Evolutionary conservation across 2,113 vertebrate genomes (phyloP).

Genomic region (Psittacara wagleri): DNA sequence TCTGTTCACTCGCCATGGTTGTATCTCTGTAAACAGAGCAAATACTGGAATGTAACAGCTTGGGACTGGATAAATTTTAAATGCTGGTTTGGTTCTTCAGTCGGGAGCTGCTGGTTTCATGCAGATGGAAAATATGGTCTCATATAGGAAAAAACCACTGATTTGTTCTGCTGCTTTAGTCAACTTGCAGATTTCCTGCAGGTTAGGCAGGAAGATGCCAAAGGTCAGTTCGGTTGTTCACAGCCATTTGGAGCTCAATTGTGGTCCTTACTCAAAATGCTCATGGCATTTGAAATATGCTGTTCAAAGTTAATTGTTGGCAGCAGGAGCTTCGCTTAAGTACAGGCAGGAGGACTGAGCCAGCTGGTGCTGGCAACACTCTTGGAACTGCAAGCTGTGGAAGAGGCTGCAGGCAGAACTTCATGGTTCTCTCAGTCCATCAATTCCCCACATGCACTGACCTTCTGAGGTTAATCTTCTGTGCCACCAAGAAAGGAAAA

Average conservation of each 20-base stretch:
- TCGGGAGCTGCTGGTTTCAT: not conserved
- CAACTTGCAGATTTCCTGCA: not conserved
- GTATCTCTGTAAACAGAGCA: not conserved
- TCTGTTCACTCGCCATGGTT: not conserved
- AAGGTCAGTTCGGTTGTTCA: not conserved
- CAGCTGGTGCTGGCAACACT: not conserved
- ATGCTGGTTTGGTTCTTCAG: not conserved
- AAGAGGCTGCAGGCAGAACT: not conserved
- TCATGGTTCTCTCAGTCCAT: not conserved
- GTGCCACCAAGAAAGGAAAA: not conserved
- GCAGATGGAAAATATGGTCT: not conserved
- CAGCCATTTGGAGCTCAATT: not conserved
- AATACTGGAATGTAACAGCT: not conserved
- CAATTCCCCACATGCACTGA: not conserved
- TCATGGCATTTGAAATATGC: not conserved
- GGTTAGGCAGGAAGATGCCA: not conserved
- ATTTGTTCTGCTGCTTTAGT: not conserved
- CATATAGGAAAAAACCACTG: rapidly evolving
- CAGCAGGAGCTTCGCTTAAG: not conserved
- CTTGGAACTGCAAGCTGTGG: not conserved
- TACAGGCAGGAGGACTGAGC: not conserved
- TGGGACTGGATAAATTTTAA: not conserved
- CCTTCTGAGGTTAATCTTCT: not conserved
- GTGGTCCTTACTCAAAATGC: not conserved
- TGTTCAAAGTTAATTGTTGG: not conserved